phyloP scores from a whole-genome alignment of 2,797 vertebrate species.

The Loris lydekkerianus region DNA sequence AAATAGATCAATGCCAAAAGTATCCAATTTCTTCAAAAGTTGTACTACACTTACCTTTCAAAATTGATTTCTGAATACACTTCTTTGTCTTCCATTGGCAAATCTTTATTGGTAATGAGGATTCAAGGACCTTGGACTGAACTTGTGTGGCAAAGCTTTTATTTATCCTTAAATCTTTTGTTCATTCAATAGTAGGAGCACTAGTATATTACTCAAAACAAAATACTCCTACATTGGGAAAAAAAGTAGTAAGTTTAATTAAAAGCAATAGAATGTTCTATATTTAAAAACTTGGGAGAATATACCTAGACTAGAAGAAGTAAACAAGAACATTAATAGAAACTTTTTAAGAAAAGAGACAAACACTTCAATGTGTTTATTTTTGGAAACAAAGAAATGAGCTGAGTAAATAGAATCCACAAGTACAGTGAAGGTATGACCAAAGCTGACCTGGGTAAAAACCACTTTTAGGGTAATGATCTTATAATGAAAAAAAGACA shows the following conservation, averaged over 20 bases:
- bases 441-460: not conserved
- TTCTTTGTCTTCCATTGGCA: not conserved
- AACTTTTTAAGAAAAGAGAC: not conserved
- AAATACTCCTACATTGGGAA: not conserved
- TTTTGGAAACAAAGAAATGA: constrained; percentile 24
- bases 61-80: not conserved
- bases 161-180: not conserved
- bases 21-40: not conserved
- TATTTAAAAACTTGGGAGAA: not conserved
- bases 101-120: not conserved
- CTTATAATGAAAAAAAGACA: not conserved
- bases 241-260: not conserved
- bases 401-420: not conserved
- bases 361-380: not conserved
- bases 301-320: not conserved
- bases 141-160: not conserved
- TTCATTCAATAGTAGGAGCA: not conserved
- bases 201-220: not conserved
- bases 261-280: not conserved
- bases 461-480: not conserved
- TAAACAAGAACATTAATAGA: not conserved
- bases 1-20: not conserved
- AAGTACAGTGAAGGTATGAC: not conserved
- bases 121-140: not conserved
- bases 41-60: not conserved